Evolutionary conservation across 2,113 vertebrate species (phyloP).

Genomic region (Columba livia): DNA sequence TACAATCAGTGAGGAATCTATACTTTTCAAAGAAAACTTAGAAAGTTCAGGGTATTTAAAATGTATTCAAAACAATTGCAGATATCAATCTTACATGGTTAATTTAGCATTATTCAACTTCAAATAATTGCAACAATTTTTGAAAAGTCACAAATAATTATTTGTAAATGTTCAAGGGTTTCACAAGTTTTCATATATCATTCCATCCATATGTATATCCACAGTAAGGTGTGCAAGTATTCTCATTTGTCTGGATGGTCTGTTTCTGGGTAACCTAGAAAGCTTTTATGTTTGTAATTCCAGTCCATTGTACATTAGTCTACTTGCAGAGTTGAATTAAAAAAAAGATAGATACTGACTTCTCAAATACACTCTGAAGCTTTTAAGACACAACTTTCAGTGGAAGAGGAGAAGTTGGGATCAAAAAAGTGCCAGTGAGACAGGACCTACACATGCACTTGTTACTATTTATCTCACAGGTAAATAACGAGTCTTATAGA

Average conservation of each 20-base stretch:
- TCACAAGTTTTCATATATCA: background rate
- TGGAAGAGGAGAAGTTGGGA: background rate
- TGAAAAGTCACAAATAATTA: background rate
- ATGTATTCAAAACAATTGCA: background rate
- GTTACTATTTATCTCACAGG: background rate
- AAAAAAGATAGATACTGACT: background rate
- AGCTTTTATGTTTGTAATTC: background rate
- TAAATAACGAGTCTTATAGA: background rate
- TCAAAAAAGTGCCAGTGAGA: background rate
- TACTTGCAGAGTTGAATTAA: background rate
- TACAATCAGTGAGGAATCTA: background rate
- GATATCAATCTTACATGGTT: background rate
- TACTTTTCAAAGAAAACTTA: background rate
- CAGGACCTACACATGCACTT: background rate
- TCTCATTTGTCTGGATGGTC: background rate
- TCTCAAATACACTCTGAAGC: background rate
- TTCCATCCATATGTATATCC: background rate
- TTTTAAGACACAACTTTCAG: background rate
- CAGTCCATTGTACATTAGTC: background rate
- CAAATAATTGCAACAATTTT: background rate
- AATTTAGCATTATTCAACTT: background rate
- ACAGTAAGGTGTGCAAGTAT: background rate
- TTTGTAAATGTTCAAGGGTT: background rate
- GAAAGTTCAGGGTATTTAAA: background rate
- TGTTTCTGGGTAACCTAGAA: background rate